These are phyloP conservation scores for Sebastiscus albofasciatus DNA, from an alignment of 2,797 vertebrate species.

Conservation along the genomic window DNA sequence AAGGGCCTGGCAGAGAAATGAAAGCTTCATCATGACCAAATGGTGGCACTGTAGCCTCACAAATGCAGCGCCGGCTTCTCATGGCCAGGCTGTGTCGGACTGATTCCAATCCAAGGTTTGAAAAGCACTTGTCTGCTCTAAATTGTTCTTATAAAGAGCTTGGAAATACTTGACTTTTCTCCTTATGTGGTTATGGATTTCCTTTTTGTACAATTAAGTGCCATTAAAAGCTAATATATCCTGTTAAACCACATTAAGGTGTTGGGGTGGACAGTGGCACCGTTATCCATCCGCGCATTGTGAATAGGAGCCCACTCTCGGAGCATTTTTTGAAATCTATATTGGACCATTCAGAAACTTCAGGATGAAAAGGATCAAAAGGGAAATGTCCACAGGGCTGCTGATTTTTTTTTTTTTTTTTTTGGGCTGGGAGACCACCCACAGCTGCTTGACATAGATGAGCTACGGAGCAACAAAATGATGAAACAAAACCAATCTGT, in stretches of 20 bases:
- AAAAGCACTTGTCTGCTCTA: conserved; percentile 88
- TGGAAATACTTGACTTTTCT: conserved; percentile 89
- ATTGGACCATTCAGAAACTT: conserved; percentile 66
- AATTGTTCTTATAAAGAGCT: conserved; percentile 89
- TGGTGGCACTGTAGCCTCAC: conserved; percentile 83
- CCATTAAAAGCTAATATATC: conserved; percentile 86
- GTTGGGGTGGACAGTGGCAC: conserved; percentile 66
- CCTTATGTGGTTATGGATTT: conserved; percentile 87
- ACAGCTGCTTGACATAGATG: conserved; percentile 48
- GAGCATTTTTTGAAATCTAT: conserved; percentile 64
- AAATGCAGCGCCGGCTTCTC: conserved; percentile 64
- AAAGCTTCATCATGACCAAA: conserved; percentile 59
- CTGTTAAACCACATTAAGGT: conserved; percentile 81
- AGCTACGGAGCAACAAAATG: conserved; percentile 31
- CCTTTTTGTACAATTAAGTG: conserved; percentile 86
- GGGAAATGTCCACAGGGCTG: conserved; percentile 48
- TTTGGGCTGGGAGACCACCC: conserved; percentile 56
- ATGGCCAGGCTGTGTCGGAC: conserved; percentile 58
- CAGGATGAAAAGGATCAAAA: conserved; percentile 65
- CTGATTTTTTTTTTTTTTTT: conserved; percentile 17
- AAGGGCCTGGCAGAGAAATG: conserved; percentile 3
- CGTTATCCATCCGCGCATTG: conserved; percentile 49
- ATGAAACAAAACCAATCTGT: conserved; percentile 46
- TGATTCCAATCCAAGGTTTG: conserved; percentile 85
- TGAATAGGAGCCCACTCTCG: conserved; percentile 52